Evolutionary conservation across 2,113 vertebrate species (phyloP).

Genomic region (Hippoglossus stenolepis): DNA sequence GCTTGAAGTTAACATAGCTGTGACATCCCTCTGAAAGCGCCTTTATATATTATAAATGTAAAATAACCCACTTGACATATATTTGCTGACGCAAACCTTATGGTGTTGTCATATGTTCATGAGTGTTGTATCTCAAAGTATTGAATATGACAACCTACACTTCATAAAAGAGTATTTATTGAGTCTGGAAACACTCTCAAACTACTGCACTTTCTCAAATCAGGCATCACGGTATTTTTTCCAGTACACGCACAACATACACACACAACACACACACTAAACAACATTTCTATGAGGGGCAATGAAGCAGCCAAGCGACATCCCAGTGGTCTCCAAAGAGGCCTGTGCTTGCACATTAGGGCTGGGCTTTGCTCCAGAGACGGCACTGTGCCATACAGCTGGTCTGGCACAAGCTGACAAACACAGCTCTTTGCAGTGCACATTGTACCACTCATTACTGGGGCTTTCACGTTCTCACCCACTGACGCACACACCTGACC

Average conservation of each 20-base stretch:
- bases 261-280: conserved; percentile 13
- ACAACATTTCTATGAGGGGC: conserved; percentile 35
- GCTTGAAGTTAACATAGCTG: too few species aligned
- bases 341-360: conserved; percentile 58
- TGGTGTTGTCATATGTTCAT: not conserved
- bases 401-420: conserved; percentile 61
- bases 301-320: conserved; percentile 55
- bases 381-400: conserved; percentile 71
- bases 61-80: not conserved
- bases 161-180: not conserved
- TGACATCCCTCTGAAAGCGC: too few species aligned
- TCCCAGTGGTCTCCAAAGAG: conserved; percentile 59
- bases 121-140: not conserved
- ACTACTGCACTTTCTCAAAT: conserved; percentile 1
- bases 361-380: conserved; percentile 69
- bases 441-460: conserved; percentile 57
- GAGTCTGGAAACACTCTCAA: not conserved
- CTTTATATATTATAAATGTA: not conserved
- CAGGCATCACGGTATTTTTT: conserved; percentile 16
- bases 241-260: not conserved
- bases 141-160: conserved; percentile 21
- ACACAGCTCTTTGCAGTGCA: conserved; percentile 47
- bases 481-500: conserved; percentile 67
- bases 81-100: conserved; percentile 26
- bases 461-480: conserved; percentile 48